A percentile compares a stretch with the other conserved stretches of the same genome.
Conservation (phyloP, 2,113 vertebrate species). For the Lethenteron reissneri region DNA sequence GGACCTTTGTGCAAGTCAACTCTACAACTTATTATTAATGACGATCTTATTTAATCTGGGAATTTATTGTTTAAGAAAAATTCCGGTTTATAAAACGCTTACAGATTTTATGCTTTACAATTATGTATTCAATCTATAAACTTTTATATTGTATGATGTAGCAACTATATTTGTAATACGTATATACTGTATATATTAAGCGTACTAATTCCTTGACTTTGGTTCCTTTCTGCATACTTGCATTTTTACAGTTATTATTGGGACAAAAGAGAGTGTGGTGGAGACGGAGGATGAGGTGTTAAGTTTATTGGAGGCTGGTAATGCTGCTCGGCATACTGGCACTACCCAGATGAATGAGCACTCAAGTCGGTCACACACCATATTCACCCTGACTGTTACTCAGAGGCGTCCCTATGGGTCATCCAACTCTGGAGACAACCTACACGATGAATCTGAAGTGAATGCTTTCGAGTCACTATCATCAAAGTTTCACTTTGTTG, state of each 20-base stretch:
- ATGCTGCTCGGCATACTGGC: conserved; percentile 37
- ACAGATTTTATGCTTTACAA: too few species aligned
- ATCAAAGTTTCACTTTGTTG: conserved; percentile 69
- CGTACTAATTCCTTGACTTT: too few species aligned
- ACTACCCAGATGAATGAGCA: conserved; percentile 50
- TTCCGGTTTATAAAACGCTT: too few species aligned
- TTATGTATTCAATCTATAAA: too few species aligned
- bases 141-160: too few species aligned
- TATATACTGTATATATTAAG: too few species aligned
- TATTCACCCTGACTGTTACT: conserved; percentile 46
- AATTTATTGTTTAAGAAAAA: too few species aligned
- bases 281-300: conserved; percentile 46
- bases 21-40: too few species aligned
- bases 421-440: conserved; percentile 12
- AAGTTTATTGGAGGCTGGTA: conserved; percentile 36
- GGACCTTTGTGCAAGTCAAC: too few species aligned
- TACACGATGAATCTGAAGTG: conserved; percentile 6
- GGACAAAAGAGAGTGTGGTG: conserved; percentile 44
- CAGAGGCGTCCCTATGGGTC: conserved; percentile 19
- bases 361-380: conserved; percentile 57
- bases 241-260: conserved; percentile 41
- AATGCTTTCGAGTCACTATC: conserved; percentile 17
- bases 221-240: conserved; percentile 6
- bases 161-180: too few species aligned
- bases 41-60: too few species aligned